These are phyloP conservation scores for Mayetiola destructor DNA, from an alignment of 2,888 invertebrate species.

Conservation along the genomic window DNA sequence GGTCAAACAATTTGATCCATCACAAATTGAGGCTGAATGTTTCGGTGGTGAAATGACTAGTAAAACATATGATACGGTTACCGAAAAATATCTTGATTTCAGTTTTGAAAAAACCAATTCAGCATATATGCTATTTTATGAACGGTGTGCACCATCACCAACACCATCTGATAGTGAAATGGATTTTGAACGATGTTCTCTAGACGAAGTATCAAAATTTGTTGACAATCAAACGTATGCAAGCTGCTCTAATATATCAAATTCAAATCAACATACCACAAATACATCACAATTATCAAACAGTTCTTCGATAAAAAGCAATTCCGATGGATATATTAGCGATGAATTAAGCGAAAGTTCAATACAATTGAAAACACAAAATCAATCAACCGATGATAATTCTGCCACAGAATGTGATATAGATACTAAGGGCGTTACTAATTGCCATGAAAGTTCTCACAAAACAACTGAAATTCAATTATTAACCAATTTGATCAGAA, in stretches of 20 bases:
- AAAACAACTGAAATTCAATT: slow-evolving; percentile 5
- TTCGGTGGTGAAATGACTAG: slow-evolving; percentile 98
- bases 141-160: slow-evolving; percentile 49
- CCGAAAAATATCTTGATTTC: slow-evolving; percentile 94
- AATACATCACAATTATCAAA: background rate
- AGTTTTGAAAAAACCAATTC: slow-evolving; percentile 96
- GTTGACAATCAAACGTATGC: slow-evolving; percentile 4
- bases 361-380: background rate
- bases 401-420: slow-evolving; percentile 28
- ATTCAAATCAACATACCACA: background rate
- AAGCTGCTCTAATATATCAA: background rate
- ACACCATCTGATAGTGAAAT: slow-evolving; percentile 29
- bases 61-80: slow-evolving; percentile 91
- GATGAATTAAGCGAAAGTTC: background rate
- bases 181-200: slow-evolving; percentile 18
- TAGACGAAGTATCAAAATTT: background rate
- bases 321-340: too few species aligned
- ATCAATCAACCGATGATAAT: slow-evolving; percentile 20
- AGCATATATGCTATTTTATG: slow-evolving; percentile 94
- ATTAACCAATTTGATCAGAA: background rate
- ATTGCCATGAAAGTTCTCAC: background rate
- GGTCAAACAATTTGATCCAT: slow-evolving; percentile 88
- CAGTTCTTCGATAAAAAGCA: too few species aligned
- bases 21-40: slow-evolving; percentile 87
- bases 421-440: slow-evolving; percentile 23